Base-by-base conservation (phyloP, 2,797 vertebrate species). In the Urophycis tenuis region DNA sequence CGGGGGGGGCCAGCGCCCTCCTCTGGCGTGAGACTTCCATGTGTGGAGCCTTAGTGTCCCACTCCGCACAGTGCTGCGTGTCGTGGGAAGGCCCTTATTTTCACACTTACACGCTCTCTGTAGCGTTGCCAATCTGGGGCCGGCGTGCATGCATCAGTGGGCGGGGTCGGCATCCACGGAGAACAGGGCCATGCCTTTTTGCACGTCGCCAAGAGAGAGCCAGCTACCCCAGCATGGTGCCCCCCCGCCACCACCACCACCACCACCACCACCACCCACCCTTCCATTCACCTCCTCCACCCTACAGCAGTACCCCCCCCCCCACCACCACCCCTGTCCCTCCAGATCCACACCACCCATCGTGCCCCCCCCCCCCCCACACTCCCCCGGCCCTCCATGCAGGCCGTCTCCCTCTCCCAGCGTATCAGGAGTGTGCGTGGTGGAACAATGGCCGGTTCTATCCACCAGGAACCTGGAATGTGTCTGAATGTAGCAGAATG, bases 401-500 rank as follows among this genome's bases (percentile, higher is more conserved):
- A 39, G 77, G 75, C 71, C 9, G 82, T 81, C 83, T 87, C 86
- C 87, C 85, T 89, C 85, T 83, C 90, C 85, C 84, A 89, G 90
- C 85, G 91, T 89, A 90, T 93, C 89, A 92, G 88, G 90, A 92
- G 87, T 90, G 89, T 91, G 88, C 85, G 45, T 76, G 75, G 73
- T 1, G 25, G 77, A 90, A 93, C 92, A 93, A 93, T 93, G 89
- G 85, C n/a, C 75, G n/a, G 83, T 90, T 90, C 83, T 92, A 91
- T 92, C 87, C 83, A 35, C 88, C 87, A 82, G 78, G 83, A 91
- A 92, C 90, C 89, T 87, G 88, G 91, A 91, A 92, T 92, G 92
- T 92, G 88, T 91, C 89, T 91, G 91, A 93, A 92, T 92, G 91
- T 92, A 89, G 89, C 90, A 72, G 83, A 82, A 86, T 49, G 89